Base-by-base conservation (phyloP, 2,113 vertebrate species). In the Rhodinocichla rosea region DNA sequence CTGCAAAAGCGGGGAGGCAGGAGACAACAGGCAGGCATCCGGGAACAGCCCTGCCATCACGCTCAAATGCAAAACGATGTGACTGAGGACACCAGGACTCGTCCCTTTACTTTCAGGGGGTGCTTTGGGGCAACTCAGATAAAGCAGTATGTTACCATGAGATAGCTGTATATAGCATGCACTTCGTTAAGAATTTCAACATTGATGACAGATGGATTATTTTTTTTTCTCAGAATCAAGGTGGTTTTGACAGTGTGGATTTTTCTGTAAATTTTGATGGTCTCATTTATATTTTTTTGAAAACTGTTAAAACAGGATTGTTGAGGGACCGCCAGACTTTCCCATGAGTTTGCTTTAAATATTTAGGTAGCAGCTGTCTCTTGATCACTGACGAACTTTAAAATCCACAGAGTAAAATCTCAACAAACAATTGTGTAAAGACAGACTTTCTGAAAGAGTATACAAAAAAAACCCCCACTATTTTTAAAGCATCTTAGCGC, bases 401-500 rank as follows among this genome's bases (percentile, higher is more conserved):
- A 95, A 96, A 97, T 83, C 65, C 84, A 49, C 82, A 77, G 87
- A 95, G 92, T 60, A 97, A 95, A 97, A 96, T 91, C 95, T 96
- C 87, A 91, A 94, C 86, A 97, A 98, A 97, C 94, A 97, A 92
- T 85, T 70, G 87, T 13, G 87, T 44, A 92, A 98, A 96, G 90
- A 82, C 82, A 75, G 85, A 76, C 53, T 95, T 97, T 97, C 81
- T 86, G 86, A 95, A 96, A 95, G 86, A 80, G 89, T 91, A 90
- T 93, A 97, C 22, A 55, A 80, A 97, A 97, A 97, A 60, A 98
- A 69, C n/a, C 0, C 15, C 30, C 91, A 90, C 94, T 97, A 97
- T 98, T 97, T 97, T 94, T 94, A 78, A 95, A 97, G 97, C 91
- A 93, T 95, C 83, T 93, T 83, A 97, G 96, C 8, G 3, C 87